Conservation (phyloP, 2,888 invertebrate species). For the Sphecodes monilicornis region DNA sequence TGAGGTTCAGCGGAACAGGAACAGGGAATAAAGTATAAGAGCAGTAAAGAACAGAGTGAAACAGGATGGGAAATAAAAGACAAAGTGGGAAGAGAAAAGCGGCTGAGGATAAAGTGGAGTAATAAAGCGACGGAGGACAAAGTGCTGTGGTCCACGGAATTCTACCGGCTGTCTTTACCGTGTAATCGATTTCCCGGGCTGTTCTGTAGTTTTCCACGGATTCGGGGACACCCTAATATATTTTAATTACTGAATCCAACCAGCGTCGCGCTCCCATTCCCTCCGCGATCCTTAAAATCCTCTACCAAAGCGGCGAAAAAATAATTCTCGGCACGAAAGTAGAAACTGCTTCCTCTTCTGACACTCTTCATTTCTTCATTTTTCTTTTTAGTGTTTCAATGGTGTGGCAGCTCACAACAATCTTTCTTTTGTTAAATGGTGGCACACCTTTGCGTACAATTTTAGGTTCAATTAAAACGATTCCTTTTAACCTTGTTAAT, state of each 20-base stretch:
- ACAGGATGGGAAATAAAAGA: conserved; percentile 23
- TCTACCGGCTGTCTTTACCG: conserved; percentile 15
- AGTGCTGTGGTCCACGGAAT: conserved; percentile 28
- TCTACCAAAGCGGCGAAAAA: not conserved
- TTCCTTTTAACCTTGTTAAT: not conserved
- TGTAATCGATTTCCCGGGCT: not conserved
- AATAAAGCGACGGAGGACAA: conserved; percentile 45
- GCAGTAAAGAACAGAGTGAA: conserved; percentile 37
- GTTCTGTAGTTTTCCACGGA: not conserved
- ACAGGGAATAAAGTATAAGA: conserved; percentile 50
- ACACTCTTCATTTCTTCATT: not conserved
- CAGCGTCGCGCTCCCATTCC: not conserved
- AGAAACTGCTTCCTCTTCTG: not conserved
- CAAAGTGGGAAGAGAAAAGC: conserved; percentile 3
- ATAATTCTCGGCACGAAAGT: not conserved
- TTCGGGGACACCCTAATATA: not conserved
- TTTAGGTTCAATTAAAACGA: not conserved
- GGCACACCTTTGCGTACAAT: not conserved
- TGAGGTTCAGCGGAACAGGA: conserved; percentile 54
- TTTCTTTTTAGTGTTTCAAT: not conserved
- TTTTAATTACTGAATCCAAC: not conserved
- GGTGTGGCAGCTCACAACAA: not conserved
- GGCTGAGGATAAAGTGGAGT: conserved; percentile 44
- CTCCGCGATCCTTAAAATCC: not conserved
- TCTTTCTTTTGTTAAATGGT: not conserved